Evolutionary conservation across 2,797 vertebrate genomes (phyloP).

Genomic region (Intellagama lesueurii): DNA sequence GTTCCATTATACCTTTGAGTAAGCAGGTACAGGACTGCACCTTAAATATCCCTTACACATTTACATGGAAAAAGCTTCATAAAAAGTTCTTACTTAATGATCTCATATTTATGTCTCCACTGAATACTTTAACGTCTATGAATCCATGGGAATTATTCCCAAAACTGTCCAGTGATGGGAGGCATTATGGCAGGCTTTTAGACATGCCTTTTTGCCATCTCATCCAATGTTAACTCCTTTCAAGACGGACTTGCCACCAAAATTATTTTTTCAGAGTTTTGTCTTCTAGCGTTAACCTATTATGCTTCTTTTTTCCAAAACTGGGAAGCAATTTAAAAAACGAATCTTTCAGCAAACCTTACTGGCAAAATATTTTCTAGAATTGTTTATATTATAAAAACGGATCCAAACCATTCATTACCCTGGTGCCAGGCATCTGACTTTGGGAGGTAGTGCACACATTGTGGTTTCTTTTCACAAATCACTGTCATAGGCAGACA

Average conservation of each 20-base stretch:
- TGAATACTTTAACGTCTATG: not conserved
- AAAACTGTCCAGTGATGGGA: not conserved
- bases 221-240: slow-evolving; percentile 13
- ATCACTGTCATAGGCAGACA: slow-evolving; percentile 34
- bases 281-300: not conserved
- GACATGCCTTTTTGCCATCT: not conserved
- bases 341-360: not conserved
- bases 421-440: not conserved
- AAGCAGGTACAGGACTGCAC: not conserved
- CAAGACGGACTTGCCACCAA: not conserved
- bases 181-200: not conserved
- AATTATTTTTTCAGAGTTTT: not conserved
- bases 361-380: not conserved
- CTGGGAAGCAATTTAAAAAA: not conserved
- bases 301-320: not conserved
- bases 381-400: not conserved
- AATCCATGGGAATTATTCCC: not conserved
- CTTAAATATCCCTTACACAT: not conserved
- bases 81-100: not conserved
- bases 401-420: not conserved
- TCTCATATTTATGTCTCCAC: not conserved
- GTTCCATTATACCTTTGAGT: not conserved
- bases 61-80: not conserved
- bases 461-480: slow-evolving; percentile 35
- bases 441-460: slow-evolving; percentile 9